These are phyloP conservation scores for Acrobasis suavella DNA, from an alignment of 2,888 invertebrate species.

Conservation along the genomic window DNA sequence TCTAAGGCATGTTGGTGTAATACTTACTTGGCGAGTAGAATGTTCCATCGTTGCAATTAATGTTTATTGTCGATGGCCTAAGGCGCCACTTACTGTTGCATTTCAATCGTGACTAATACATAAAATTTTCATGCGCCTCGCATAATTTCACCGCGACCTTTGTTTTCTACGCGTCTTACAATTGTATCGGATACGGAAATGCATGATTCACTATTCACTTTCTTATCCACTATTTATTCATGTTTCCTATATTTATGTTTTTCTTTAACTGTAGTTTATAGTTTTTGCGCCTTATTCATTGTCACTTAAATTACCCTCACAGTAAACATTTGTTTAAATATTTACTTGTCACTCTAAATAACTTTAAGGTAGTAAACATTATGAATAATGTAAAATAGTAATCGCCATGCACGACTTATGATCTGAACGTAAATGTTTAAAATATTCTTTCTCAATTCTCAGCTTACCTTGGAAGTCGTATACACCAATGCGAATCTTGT, in stretches of 20 bases:
- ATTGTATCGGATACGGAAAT: slow-evolving; percentile 44
- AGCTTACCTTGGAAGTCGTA: slow-evolving; percentile 33
- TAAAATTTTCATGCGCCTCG: slow-evolving; percentile 63
- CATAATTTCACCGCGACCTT: slow-evolving; percentile 68
- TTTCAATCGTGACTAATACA: slow-evolving; percentile 57
- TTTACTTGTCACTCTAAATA: background rate
- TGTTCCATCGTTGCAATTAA: slow-evolving; percentile 41
- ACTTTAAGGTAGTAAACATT: background rate
- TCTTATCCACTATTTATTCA: slow-evolving; percentile 22
- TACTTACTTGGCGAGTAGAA: slow-evolving; percentile 37
- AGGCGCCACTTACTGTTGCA: slow-evolving; percentile 39
- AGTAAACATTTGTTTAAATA: background rate
- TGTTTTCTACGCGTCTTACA: slow-evolving; percentile 55
- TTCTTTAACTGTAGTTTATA: background rate
- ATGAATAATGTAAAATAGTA: background rate
- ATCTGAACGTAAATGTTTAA: slow-evolving; percentile 1
- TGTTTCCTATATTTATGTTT: background rate
- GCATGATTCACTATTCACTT: slow-evolving; percentile 54
- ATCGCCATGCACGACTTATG: background rate
- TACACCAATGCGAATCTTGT: slow-evolving; percentile 35
- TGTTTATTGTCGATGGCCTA: slow-evolving; percentile 35
- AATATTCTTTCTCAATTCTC: slow-evolving; percentile 36
- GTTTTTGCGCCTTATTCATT: background rate
- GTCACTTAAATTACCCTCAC: background rate
- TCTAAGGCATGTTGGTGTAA: slow-evolving; percentile 41